Conservation (phyloP, 2,113 vertebrate genomes). For the Plectropomus leopardus region DNA sequence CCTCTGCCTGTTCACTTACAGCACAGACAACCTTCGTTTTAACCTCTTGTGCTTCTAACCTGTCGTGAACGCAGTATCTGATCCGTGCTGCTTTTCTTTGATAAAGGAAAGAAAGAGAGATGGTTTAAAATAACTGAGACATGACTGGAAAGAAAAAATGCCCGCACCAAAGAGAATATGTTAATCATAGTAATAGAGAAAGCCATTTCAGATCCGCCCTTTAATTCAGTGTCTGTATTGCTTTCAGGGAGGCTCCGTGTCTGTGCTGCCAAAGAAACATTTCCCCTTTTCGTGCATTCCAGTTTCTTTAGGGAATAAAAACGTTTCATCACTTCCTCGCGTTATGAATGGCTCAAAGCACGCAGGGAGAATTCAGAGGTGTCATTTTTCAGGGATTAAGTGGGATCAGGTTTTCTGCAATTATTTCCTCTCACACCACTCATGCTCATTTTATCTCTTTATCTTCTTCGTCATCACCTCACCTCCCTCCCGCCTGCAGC, state of each 20-base stretch:
- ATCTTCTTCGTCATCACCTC: slow-evolving; percentile 36
- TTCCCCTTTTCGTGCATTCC: slow-evolving; percentile 64
- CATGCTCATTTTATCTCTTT: slow-evolving; percentile 24
- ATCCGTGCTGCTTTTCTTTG: not conserved
- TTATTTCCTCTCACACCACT: slow-evolving; percentile 15
- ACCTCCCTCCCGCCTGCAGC: slow-evolving; percentile 16
- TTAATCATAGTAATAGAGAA: slow-evolving; percentile 74
- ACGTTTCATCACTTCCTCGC: slow-evolving; percentile 65
- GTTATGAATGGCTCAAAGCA: slow-evolving; percentile 46
- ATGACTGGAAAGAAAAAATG: slow-evolving; percentile 42
- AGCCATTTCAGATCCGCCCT: slow-evolving; percentile 62
- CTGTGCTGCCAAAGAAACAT: slow-evolving; percentile 55
- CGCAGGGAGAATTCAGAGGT: slow-evolving; percentile 41
- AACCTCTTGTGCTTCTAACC: not conserved
- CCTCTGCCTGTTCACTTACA: not conserved
- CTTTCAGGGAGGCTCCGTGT: slow-evolving; percentile 61
- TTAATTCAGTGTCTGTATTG: slow-evolving; percentile 64
- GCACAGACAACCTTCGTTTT: not conserved
- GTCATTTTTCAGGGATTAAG: slow-evolving; percentile 62
- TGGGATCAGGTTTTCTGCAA: slow-evolving; percentile 48
- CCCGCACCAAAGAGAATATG: slow-evolving; percentile 58
- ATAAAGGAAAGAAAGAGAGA: slow-evolving; percentile 29
- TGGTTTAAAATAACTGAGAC: slow-evolving; percentile 44
- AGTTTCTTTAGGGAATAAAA: slow-evolving; percentile 44
- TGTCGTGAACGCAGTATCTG: not conserved